These are phyloP conservation scores for Trididemnum miniatum DNA, from an alignment of 23 tunicate species.

Conservation along the genomic window DNA sequence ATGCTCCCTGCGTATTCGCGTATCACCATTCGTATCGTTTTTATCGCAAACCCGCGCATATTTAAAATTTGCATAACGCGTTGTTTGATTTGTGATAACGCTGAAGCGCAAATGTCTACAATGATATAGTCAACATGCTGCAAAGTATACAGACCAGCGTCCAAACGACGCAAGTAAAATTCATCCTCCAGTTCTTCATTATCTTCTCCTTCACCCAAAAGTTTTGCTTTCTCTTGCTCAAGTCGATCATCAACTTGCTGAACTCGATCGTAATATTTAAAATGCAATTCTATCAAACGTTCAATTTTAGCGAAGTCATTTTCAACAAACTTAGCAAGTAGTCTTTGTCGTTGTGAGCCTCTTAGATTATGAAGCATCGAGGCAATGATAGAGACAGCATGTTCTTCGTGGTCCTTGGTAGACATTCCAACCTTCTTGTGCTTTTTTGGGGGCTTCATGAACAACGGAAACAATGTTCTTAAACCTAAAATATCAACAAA, in stretches of 20 bases:
- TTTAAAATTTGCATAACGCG: slow-evolving; percentile 69
- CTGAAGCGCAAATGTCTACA: slow-evolving; percentile 88
- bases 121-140: slow-evolving; percentile 93
- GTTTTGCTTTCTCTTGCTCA: slow-evolving; percentile 56
- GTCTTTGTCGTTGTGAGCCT: slow-evolving; percentile 76
- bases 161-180: slow-evolving; percentile 69
- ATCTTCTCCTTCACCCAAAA: slow-evolving; percentile 59
- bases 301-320: slow-evolving; percentile 86
- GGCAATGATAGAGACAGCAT: slow-evolving; percentile 75
- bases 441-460: slow-evolving; percentile 93
- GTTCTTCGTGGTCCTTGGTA: slow-evolving; percentile 91
- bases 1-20: slow-evolving; percentile 76
- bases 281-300: slow-evolving; percentile 87
- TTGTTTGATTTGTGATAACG: slow-evolving; percentile 55
- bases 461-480: slow-evolving; percentile 87
- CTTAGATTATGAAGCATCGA: slow-evolving; percentile 82
- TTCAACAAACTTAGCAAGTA: slow-evolving; percentile 82
- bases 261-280: slow-evolving; percentile 75
- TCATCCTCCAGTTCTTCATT: slow-evolving; percentile 84
- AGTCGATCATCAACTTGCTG: slow-evolving; percentile 74
- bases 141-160: slow-evolving; percentile 84
- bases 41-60: slow-evolving; percentile 64
- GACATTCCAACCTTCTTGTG: slow-evolving; percentile 77
- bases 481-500: slow-evolving; percentile 93
- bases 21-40: slow-evolving; percentile 61